Evolutionary conservation across 2,888 invertebrate genomes (phyloP), one percentile per base, ranked within the genome.

Genomic region (Mimas tiliae): DNA sequence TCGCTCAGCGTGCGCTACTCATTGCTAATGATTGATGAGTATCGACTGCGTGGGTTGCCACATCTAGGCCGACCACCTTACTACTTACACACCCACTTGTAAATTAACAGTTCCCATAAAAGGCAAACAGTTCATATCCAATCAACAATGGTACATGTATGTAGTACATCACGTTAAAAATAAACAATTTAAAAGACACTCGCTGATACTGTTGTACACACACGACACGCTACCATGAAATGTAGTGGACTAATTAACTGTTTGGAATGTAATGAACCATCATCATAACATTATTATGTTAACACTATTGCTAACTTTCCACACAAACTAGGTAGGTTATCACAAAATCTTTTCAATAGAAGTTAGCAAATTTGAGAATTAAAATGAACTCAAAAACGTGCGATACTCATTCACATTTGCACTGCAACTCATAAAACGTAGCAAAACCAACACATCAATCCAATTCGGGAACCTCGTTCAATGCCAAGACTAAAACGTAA

Each of bases 401-500:
- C 72, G 66, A 62, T 72, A 77, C 76, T 78, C 80, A 85, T 83
- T 82, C 79, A 84, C 84, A 80, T 86, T 84, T 85, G 80, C 82
- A 83, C 79, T 80, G 74, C 72, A 77, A 74, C 73, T 74, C 79
- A 82, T 75, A 81, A 79, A 82, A 81, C 78, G 80, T 83, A 82
- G 83, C 85, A 84, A n/a, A 85, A 85, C 81, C 77, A 79, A 77
- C 83, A 83, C 84, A 82, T 82, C 80, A 84, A 86, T 87, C 86
- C 89, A 87, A 88, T 87, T 89, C 85, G 84, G 86, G 85, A 89
- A 81, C 84, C 81, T 84, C 85, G 85, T 84, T 82, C 87, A 88
- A 86, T 90, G 88, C 88, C 91, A 91, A 87, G 87, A 83, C 75
- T 76, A 84, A 85, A 91, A 91, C 86, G 86, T 91, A 92, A 92